Base-by-base conservation (phyloP, 2,888 invertebrate species). In the Pteria penguin region DNA sequence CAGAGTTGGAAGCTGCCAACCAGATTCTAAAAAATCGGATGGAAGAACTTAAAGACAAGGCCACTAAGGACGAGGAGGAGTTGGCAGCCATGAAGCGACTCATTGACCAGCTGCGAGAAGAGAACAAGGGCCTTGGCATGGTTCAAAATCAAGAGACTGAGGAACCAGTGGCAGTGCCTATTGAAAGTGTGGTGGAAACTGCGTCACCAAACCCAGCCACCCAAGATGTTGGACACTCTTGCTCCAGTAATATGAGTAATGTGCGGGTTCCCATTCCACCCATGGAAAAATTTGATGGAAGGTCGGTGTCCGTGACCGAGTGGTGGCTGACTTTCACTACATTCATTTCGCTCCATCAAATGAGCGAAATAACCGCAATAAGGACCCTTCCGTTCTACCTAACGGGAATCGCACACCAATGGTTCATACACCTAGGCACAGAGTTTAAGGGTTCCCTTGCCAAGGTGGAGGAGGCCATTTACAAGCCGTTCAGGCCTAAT, bases 261-360 rank as follows among this genome's bases (percentile, higher is more conserved):
- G 2, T 14, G 32, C 61, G 61, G 31, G 22, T 61, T 11, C 32
- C 61, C 27, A 18, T 31, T 0, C 61, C 61, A 29, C 61, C n/a
- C 2, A 27, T 61, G 61, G 61, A 61, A 11, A 61, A 61, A 11
- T 29, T 61, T 29, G 61, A 61, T 61, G 26, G 61, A 27, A n/a
- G 55, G 22, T 22, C n/a, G 22, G n/a, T 24, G 24, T 29, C 61
- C 22, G 14, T 61, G n/a, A 61, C 61, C 27, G 61, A 61, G 31
- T 61, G 61, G 61, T 61, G 61, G 61, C 27, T 32, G 31, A 29
- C 31, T 4, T 31, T 61, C 29, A 61, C 31, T 3, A 29, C 31
- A n/a, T 27, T 27, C 31, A 27, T 31, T 4, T 27, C 29, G 24
- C 61, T 31, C n/a, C 31, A 29, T 32, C n/a, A 55, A n/a, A n/a